Evolutionary conservation across 2,888 invertebrate genomes (phyloP), one percentile per base, ranked within the genome.

Genomic region (Chrysotoxum bicinctum): DNA sequence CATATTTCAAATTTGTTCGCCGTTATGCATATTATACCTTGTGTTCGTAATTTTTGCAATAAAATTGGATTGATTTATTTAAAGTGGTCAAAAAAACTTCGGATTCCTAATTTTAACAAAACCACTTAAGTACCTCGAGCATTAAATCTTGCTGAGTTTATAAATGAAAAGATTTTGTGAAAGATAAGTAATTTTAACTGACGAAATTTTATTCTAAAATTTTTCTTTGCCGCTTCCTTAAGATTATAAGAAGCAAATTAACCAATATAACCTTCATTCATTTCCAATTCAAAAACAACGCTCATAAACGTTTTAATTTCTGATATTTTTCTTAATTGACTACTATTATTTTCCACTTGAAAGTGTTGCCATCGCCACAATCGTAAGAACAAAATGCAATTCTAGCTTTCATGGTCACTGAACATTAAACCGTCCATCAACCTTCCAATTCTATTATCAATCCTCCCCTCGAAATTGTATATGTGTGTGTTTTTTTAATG

Each of bases 401-500:
- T 82, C 66, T 52, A 54, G 48, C 50, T 52, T 77, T 84, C 84
- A 84, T 80, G 79, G 80, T 80, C 80, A 83, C 40, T 83, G 74
- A 74, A 54, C 69, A 74, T 68, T 50, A 54, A 64, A 23, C 40
- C 30, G 64, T 72, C 37, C 45, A 50, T 73, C 52, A 43, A 77
- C 72, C 76, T 64, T 77, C 60, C 40, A 58, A 50, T 74, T 69
- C 64, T 75, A 50, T 73, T 72, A 43, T 62, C 54, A 62, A 45
- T 50, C 43, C 52, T 50, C 56, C n/a, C 68, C n/a, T 21, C 21
- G 21, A 66, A 52, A 32, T 60, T 43, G 9, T 60, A 10, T 30
- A n/a, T 68, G 21, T 56, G n/a, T 69, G 62, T 72, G 37, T 58
- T 56, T 37, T 69, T 70, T 60, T 66, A 52, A 52, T 69, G 40